A percentile compares a stretch with the other conserved stretches of the same genome.
Conservation (phyloP, 2,888 invertebrate species). For the Pasiphila rectangulata region DNA sequence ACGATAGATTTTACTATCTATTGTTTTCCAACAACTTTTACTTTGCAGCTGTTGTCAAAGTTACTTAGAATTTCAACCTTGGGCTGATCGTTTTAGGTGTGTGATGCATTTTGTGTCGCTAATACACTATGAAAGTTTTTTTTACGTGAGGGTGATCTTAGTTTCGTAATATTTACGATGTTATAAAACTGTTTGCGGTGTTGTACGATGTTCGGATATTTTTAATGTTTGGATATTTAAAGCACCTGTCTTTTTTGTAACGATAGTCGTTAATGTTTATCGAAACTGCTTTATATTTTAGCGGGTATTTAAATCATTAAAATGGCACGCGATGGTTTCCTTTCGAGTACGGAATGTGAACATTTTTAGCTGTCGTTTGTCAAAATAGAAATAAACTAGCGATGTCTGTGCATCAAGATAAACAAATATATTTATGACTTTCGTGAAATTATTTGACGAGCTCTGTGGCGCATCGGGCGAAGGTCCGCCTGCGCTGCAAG, state of each 20-base stretch:
- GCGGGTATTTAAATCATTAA: constrained; percentile 40
- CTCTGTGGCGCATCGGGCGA: too few relatives aligned
- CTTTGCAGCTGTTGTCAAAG: constrained; percentile 19
- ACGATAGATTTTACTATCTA: constrained; percentile 72
- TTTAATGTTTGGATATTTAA: constrained; percentile 48
- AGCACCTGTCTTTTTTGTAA: constrained; percentile 65
- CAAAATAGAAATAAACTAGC: constrained; percentile 18
- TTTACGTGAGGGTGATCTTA: constrained; percentile 43
- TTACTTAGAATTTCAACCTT: constrained; percentile 40
- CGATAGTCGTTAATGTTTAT: constrained; percentile 52
- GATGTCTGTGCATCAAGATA: constrained; percentile 5
- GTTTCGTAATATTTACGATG: constrained; percentile 68
- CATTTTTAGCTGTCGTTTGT: constrained; percentile 40
- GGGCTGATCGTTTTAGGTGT: constrained; percentile 29
- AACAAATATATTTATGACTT: too few relatives aligned
- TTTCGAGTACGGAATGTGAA: constrained; percentile 20
- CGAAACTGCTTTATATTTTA: constrained; percentile 39
- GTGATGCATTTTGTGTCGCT: constrained; percentile 12
- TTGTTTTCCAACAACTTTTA: constrained; percentile 46
- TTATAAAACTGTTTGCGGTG: constrained; percentile 77
- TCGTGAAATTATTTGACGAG: too few relatives aligned
- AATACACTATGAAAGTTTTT: constrained; percentile 29
- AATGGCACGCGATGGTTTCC: constrained; percentile 31
- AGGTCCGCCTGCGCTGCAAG: too few relatives aligned
- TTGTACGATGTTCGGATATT: constrained; percentile 56